Base-by-base conservation (phyloP, 2,113 vertebrate genomes). In the Caracal caracal region DNA sequence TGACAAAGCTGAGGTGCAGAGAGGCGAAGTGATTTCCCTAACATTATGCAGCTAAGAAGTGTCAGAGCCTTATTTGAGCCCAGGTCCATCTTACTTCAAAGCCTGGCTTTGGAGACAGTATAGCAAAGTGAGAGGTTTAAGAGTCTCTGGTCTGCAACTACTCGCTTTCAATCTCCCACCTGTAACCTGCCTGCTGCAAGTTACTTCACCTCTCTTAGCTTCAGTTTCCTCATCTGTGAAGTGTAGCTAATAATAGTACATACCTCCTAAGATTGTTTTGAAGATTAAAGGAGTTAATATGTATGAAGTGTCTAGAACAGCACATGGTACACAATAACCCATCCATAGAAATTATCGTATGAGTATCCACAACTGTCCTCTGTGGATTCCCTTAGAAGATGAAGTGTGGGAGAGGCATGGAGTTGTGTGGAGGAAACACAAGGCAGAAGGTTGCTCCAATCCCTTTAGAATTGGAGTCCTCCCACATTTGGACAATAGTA, bases 401-500 rank as follows among this genome's bases (percentile, higher is more conserved):
- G 9, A 49, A 59, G 11, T 63, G 10, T 88, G 53, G 81, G 37
- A 49, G 30, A 92, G 63, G 63, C 9, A 81, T n/a, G 65, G 33
- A 76, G 43, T 66, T 76, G 24, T 53, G 8, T 51, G 51, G 47
- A 59, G 15, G 24, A 88, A 95, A 88, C 43, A 56, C 35, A 63
- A 30, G 79, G 10, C 53, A 95, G 15, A 70, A 49, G 22, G 61
- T 81, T 26, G 35, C 63, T 73, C 40, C 9, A 78, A 11, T 51
- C 11, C 49, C 63, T 33, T 79, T 53, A 76, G 49, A 96, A 71
- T 30, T 49, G 33, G 65, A 84, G 70, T 56, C 71, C 65, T 96
- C 71, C 91, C 78, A 91, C 81, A 51, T 96, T 53, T 63, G 71
- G 75, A 96, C 87, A 97, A 96, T 96, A 63, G 37, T 85, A 85